Base-by-base conservation (phyloP, 2,888 invertebrate species). In the Elegia similella region DNA sequence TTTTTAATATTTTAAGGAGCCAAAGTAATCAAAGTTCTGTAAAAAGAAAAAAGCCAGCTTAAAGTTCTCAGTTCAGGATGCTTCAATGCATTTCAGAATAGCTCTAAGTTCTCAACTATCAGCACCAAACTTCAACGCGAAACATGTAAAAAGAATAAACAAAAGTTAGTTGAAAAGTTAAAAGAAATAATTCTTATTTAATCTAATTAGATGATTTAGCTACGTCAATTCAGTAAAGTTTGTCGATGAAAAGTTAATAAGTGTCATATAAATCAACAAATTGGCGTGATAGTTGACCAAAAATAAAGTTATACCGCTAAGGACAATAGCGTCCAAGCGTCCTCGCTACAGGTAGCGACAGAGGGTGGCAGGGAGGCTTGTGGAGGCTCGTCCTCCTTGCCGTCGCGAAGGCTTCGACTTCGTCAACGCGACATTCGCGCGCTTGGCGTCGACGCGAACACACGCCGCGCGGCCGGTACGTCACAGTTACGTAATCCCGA, bases 401-500 rank as follows among this genome's bases (percentile, higher is more conserved):
- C 69, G 66, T 66, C 66, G 68, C 67, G 67, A 71, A 80, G 80
- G 69, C 78, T 76, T 72, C 62, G 56, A 70, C 86, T 43, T n/a
- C 47, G n/a, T 13, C 13, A 5, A 15, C 72, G 71, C 77, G 75
- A 70, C 87, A 89, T 71, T 89, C 88, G 87, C 86, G 88, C 86
- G 86, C 71, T 73, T 64, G 78, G 65, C 76, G 71, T 75, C 82
- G 83, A 68, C 78, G 86, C 85, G 85, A 55, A 50, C 60, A 62
- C 74, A 75, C 81, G 82, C 63, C 77, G 80, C 73, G 82, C 78
- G 77, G 67, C 63, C 80, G 82, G 81, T 82, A 80, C 80, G 64
- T 62, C 65, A 65, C 64, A 68, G 79, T 88, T 88, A 86, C 88
- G 86, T 87, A 88, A 88, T 75, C 65, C 74, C 84, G 80, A 78